phyloP scores from a whole-genome alignment of 2,113 vertebrate genomes.

The Spheniscus mendiculus region DNA sequence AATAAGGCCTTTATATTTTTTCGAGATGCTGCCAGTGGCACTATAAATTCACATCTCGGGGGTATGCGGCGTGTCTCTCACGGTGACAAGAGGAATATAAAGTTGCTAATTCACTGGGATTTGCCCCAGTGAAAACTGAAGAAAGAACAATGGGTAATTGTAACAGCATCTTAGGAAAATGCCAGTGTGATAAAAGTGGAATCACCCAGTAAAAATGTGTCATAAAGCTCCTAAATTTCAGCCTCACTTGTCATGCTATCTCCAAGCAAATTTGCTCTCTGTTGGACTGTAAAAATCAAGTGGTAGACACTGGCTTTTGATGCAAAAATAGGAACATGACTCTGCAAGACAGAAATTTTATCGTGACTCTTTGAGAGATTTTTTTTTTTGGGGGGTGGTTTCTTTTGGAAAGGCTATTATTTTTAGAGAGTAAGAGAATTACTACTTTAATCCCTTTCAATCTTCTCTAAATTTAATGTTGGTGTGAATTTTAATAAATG shows the following conservation, averaged over 20 bases:
- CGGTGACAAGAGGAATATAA: neutral
- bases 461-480: conserved; percentile 17
- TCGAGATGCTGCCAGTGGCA: neutral
- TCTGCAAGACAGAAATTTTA: neutral
- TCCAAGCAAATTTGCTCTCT: conserved; percentile 50
- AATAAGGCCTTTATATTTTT: neutral
- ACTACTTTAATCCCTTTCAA: conserved; percentile 22
- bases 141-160: conserved; percentile 1
- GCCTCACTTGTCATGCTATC: conserved; percentile 41
- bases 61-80: neutral
- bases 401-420: conserved; percentile 27
- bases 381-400: neutral
- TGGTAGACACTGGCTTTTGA: neutral
- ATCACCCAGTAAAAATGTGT: conserved; percentile 30
- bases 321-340: conserved; percentile 19
- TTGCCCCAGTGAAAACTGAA: conserved; percentile 27
- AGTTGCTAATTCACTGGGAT: conserved; percentile 14
- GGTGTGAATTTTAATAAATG: conserved; percentile 57
- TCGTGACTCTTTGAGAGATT: neutral
- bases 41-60: neutral
- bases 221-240: conserved; percentile 53
- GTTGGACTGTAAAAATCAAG: conserved; percentile 55
- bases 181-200: conserved; percentile 44
- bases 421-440: conserved; percentile 54
- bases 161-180: neutral